Percentiles rank a stretch among this genome's conserved stretches.
Evolutionary conservation across 1,140 invertebrate species (phyloP).

Genomic region (Octopus bimaculoides): DNA sequence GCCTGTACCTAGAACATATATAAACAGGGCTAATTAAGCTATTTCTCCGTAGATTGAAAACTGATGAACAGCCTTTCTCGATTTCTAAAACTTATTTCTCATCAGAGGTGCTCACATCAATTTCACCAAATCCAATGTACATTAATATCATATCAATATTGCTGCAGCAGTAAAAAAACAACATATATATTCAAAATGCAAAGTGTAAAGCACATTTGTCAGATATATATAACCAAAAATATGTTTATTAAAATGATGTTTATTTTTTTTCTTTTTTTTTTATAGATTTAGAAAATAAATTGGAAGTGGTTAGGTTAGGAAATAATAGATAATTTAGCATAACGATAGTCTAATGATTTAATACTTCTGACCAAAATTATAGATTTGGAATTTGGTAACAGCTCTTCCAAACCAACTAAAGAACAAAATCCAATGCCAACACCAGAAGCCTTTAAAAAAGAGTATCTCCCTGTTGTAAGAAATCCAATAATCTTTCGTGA

Average conservation of each 20-base stretch:
- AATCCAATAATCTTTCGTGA: slow-evolving; percentile 71
- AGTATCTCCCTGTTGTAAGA: slow-evolving; percentile 69
- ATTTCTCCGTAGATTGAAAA: no score
- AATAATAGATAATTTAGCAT: slow-evolving; percentile 18
- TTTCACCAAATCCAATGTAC: no score
- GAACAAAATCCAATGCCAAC: slow-evolving; percentile 44
- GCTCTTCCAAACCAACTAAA: slow-evolving; percentile 26
- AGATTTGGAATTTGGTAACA: slow-evolving; percentile 13
- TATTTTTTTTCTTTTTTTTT: neutral
- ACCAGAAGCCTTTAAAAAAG: slow-evolving; percentile 58
- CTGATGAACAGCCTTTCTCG: no score
- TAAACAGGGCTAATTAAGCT: no score
- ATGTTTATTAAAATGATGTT: neutral
- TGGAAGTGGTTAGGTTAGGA: neutral
- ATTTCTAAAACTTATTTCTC: no score
- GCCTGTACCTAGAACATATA: no score
- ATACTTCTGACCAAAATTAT: slow-evolving; percentile 16
- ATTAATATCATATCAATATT: no score
- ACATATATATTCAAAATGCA: no score
- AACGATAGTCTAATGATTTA: slow-evolving; percentile 22
- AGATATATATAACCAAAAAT: no score
- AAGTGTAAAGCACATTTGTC: no score
- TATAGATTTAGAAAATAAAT: neutral
- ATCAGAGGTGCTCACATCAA: no score
- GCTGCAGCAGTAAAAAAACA: no score